These are phyloP conservation scores for Potorous gilbertii DNA, from an alignment of 2,797 vertebrate species.

Conservation along the genomic window DNA sequence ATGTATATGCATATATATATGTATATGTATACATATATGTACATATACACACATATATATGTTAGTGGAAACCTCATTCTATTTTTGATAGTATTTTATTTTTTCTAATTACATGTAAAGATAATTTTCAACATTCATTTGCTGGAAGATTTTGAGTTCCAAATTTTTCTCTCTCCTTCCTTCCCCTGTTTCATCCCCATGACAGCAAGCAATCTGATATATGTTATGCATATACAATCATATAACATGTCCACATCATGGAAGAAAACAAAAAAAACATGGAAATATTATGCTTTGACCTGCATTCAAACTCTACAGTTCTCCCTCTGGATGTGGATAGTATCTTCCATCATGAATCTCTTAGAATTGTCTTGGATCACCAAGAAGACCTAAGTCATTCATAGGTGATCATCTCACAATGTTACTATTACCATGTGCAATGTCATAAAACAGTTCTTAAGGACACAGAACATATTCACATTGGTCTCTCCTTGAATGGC, in stretches of 20 bases:
- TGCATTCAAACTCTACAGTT: background rate
- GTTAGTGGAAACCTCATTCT: background rate
- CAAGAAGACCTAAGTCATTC: background rate
- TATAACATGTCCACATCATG: background rate
- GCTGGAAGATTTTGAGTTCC: background rate
- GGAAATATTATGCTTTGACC: background rate
- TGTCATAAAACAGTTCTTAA: background rate
- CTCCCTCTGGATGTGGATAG: background rate
- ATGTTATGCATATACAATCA: background rate
- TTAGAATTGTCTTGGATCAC: background rate
- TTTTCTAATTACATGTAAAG: background rate
- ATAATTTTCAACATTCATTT: background rate
- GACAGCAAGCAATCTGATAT: background rate
- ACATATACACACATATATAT: too few species aligned
- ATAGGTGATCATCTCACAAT: background rate
- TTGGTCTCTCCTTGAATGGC: background rate
- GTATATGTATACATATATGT: accelerated
- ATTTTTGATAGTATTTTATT: background rate
- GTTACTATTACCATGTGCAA: background rate
- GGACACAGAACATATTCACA: background rate
- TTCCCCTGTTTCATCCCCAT: background rate
- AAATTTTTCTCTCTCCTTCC: background rate
- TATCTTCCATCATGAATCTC: background rate
- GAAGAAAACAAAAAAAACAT: background rate
- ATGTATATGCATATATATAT: accelerated